Percentiles rank a stretch among this genome's conserved stretches.
phyloP scores from a whole-genome alignment of 53 echinoderm and acorn worm species.

The Luidia sarsii region DNA sequence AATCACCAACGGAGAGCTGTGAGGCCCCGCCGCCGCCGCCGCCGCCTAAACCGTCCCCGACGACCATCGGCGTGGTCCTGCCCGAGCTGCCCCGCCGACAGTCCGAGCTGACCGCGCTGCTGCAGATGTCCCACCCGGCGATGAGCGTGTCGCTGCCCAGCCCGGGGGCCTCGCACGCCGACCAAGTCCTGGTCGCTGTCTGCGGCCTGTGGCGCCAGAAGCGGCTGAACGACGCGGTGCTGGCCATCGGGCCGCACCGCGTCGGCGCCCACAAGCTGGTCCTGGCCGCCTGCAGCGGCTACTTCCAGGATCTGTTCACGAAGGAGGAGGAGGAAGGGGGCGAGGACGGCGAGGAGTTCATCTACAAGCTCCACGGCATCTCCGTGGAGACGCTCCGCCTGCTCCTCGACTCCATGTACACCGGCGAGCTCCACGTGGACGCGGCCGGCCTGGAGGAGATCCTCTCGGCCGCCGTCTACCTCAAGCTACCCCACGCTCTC shows the following conservation, averaged over 20 bases:
- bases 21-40: neutral
- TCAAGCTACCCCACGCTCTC: conserved; percentile 71
- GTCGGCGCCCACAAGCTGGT: conserved; percentile 83
- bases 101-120: conserved; percentile 11
- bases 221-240: conserved; percentile 81
- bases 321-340: conserved; percentile 62
- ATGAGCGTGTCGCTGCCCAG: conserved; percentile 6
- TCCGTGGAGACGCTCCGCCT: conserved; percentile 67
- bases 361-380: conserved; percentile 88
- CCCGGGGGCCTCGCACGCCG: conserved; percentile 17
- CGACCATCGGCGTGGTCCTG: neutral
- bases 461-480: conserved; percentile 74
- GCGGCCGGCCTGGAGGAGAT: conserved; percentile 75
- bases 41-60: conserved; percentile 1
- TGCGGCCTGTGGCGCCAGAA: conserved; percentile 77
- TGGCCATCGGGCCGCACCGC: conserved; percentile 79
- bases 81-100: conserved; percentile 10
- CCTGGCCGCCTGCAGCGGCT: conserved; percentile 82
- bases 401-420: conserved; percentile 91
- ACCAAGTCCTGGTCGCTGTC: conserved; percentile 36
- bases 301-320: conserved; percentile 83
- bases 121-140: conserved; percentile 24
- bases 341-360: conserved; percentile 68
- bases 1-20: too few species aligned
- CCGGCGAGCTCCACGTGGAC: conserved; percentile 69